Base-by-base conservation (phyloP, 2,113 vertebrate species). In the Origma solitaria region DNA sequence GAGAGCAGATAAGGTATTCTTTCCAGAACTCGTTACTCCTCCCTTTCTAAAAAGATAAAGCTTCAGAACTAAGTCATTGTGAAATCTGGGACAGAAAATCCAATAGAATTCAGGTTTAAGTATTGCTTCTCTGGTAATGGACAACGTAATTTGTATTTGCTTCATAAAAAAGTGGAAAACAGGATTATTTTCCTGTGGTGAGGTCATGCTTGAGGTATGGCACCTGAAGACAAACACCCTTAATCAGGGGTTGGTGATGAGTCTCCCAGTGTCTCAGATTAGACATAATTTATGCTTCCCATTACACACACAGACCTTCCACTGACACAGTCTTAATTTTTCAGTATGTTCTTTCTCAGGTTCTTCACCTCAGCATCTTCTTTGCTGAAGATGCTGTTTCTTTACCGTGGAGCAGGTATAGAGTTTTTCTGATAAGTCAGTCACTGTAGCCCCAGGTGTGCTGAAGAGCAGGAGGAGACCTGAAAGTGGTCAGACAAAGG, bases 41-140 rank as follows among this genome's bases (percentile, higher is more conserved):
- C 38, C 5, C 5, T 82, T 95, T 92, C 25, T 13, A 35, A 57
- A 78, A 86, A 45, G 40, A 70, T 90, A 57, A 92, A 76, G 30
- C 53, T 90, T 92, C 62, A 69, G 42, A 72, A 65, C 8, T 76
- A 86, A 79, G 27, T 77, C 4, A 30, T 76, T 45, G n/a, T 90
- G 71, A 92, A 88, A 82, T 82, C 31, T 65, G 65, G 40, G 28
- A 44, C 75, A 93, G 44, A 76, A 95, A 82, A 86, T 84, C 18
- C 4, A 76, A 2, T 35, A 65, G 40, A 65, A 11, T 30, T 78
- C 42, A 57, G 60, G 24, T 70, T 81, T 86, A 87, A 56, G 13
- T 77, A 45, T 72, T 88, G 13, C 20, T 24, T 66, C 27, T 75
- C 31, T 68, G 81, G 23, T 81, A 84, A 60, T 20, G 11, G 47